A percentile compares a stretch with the other conserved stretches of the same genome.
Conservation (phyloP, 2,113 vertebrate genomes). For the Coryphaenoides rupestris region DNA sequence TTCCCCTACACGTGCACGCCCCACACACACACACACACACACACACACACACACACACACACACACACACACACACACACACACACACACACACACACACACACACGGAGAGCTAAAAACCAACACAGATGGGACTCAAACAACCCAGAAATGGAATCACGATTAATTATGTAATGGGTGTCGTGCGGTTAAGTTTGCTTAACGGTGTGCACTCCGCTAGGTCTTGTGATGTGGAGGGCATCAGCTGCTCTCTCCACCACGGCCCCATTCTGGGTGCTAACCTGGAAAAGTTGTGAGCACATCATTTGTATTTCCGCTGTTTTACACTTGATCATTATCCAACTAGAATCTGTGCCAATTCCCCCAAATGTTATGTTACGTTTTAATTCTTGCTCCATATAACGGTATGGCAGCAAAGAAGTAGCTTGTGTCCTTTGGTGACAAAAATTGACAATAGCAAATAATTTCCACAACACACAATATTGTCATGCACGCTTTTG, state of each 20-base stretch:
- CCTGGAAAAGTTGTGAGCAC: too few species aligned
- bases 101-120: too few species aligned
- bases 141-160: slow-evolving; percentile 40
- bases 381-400: too few species aligned
- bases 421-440: too few species aligned
- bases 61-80: neutral
- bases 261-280: too few species aligned
- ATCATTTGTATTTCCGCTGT: slow-evolving; percentile 7
- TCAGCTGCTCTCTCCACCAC: slow-evolving; percentile 7
- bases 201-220: slow-evolving; percentile 8
- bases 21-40: slow-evolving; percentile 3
- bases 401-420: too few species aligned
- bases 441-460: too few species aligned
- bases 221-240: slow-evolving; percentile 18
- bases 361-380: too few species aligned
- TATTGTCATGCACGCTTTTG: too few species aligned
- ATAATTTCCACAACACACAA: too few species aligned
- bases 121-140: slow-evolving; percentile 11
- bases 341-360: too few species aligned
- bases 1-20: slow-evolving; percentile 9
- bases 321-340: neutral
- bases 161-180: slow-evolving; percentile 47
- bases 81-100: slow-evolving; percentile 5
- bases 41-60: slow-evolving; percentile 1
- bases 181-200: slow-evolving; percentile 26